phyloP scores from a whole-genome alignment of 2,113 vertebrate genomes.

The Rutilus rutilus region DNA sequence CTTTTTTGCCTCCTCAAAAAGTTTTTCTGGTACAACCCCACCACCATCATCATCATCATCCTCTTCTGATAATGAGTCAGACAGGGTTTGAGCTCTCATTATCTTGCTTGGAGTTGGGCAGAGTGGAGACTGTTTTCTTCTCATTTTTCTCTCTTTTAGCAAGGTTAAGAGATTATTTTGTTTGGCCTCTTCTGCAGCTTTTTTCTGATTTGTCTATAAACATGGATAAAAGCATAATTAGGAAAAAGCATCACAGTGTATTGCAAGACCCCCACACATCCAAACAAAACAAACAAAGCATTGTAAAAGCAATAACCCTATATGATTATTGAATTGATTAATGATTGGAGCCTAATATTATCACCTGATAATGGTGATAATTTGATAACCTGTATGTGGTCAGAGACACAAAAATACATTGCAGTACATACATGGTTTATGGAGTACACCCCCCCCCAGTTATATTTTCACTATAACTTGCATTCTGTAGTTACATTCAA shows the following conservation, averaged over 20 bases:
- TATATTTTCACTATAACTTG: no score
- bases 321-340: background rate
- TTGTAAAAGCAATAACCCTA: background rate
- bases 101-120: conserved; percentile 6
- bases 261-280: background rate
- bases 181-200: background rate
- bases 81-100: background rate
- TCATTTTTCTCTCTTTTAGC: background rate
- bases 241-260: background rate
- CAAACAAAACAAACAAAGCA: background rate
- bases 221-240: background rate
- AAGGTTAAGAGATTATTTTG: background rate
- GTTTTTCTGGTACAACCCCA: conserved; percentile 14
- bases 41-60: background rate
- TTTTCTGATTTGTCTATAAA: background rate
- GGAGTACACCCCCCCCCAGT: no score
- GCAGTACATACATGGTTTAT: background rate
- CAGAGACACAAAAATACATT: background rate
- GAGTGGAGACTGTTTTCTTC: conserved; percentile 3
- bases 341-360: background rate
- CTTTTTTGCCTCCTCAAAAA: background rate
- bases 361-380: background rate
- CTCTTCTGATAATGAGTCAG: background rate
- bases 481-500: no score
- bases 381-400: background rate